These are phyloP conservation scores for Myiotriccus ornatus DNA, from an alignment of 2,797 vertebrate species.

Conservation along the genomic window DNA sequence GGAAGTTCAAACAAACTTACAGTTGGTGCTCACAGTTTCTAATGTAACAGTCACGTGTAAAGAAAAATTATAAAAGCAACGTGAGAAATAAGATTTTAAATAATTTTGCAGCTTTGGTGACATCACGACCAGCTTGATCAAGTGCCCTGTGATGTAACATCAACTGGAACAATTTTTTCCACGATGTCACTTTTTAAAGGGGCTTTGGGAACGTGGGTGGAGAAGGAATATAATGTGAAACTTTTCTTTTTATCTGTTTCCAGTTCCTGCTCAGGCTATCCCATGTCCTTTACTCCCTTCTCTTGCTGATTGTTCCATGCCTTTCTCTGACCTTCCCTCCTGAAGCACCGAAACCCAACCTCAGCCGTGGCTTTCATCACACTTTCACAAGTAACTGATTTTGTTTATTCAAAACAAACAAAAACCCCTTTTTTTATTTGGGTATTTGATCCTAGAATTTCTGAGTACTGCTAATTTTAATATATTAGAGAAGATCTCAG, in stretches of 20 bases:
- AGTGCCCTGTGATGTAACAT: not conserved
- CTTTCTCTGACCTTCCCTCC: not conserved
- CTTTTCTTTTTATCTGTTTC: not conserved
- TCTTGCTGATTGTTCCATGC: not conserved
- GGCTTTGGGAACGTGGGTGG: not conserved
- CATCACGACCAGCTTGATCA: not conserved
- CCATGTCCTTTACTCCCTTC: not conserved
- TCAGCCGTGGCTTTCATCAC: not conserved
- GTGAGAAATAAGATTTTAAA: not conserved
- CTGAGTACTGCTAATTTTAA: not conserved
- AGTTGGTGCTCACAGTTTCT: not conserved
- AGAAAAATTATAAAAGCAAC: not conserved
- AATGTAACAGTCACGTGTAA: not conserved
- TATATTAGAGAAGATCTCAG: not conserved
- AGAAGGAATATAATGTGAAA: not conserved
- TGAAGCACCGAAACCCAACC: not conserved
- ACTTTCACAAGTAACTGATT: not conserved
- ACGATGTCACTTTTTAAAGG: not conserved
- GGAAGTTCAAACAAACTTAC: not conserved
- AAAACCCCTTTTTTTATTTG: not conserved
- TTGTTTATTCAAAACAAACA: not conserved
- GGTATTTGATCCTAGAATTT: not conserved
- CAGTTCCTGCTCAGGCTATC: not conserved
- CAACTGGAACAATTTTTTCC: not conserved
- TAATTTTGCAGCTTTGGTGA: not conserved